A percentile compares a stretch with the other conserved stretches of the same genome.
Conservation (phyloP, 1,140 invertebrate genomes). For the Cotesia vestalis region DNA sequence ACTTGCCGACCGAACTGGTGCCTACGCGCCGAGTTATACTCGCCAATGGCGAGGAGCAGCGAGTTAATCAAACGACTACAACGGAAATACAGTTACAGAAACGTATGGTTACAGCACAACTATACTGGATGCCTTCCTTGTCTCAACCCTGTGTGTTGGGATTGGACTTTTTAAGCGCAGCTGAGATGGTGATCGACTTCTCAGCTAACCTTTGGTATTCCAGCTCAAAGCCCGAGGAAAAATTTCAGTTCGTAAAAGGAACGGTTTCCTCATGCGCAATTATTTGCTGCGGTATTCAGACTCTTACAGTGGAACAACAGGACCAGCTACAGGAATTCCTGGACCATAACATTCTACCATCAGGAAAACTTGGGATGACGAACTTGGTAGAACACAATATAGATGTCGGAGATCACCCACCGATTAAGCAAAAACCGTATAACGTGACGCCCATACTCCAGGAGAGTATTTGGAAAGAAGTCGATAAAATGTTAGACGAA, state of each 20-base stretch:
- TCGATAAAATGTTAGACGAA: conserved; percentile 45
- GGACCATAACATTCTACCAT: neutral
- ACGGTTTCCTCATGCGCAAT: neutral
- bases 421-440: conserved; percentile 45
- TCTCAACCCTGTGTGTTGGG: conserved; percentile 25
- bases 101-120: neutral
- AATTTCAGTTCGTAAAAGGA: neutral
- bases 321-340: neutral
- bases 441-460: conserved; percentile 41
- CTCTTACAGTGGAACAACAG: neutral
- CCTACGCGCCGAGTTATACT: conserved; percentile 18
- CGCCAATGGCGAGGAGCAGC: conserved; percentile 12
- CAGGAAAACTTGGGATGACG: conserved; percentile 33
- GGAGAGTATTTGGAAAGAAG: conserved; percentile 36
- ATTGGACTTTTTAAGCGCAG: conserved; percentile 10
- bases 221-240: neutral
- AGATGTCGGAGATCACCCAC: conserved; percentile 41
- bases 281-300: conserved; percentile 26
- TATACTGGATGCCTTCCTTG: conserved; percentile 5
- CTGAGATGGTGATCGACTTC: conserved; percentile 27
- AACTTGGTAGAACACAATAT: conserved; percentile 44
- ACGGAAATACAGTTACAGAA: neutral
- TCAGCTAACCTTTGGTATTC: conserved; percentile 1
- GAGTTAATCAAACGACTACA: neutral
- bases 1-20: neutral